Percentiles rank a stretch among this genome's conserved stretches.
Evolutionary conservation across 2,797 vertebrate genomes (phyloP).

Genomic region (Tenualosa ilisha): DNA sequence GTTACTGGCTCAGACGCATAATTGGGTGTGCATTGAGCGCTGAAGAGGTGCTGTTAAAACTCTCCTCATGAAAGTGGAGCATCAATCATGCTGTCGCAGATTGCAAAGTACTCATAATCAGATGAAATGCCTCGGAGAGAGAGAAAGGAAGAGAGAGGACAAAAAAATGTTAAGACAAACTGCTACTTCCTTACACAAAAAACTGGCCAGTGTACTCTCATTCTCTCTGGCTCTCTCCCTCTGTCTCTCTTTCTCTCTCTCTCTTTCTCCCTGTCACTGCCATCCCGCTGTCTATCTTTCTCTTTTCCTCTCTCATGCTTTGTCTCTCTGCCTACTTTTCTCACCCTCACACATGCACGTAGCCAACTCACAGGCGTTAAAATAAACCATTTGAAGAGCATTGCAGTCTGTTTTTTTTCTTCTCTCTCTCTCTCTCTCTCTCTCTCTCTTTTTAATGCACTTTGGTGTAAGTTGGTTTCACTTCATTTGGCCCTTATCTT

Average conservation of each 20-base stretch:
- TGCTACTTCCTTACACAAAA: conserved; percentile 60
- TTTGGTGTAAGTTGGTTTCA: conserved; percentile 66
- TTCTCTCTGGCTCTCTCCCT: conserved; percentile 1
- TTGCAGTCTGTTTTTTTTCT: conserved; percentile 40
- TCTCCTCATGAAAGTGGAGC: conserved; percentile 96
- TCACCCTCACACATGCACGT: neutral
- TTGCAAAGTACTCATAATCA: conserved; percentile 94
- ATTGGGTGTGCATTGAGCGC: conserved; percentile 97
- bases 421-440: conserved; percentile 15
- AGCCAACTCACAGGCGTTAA: conserved; percentile 25
- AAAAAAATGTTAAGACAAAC: conserved; percentile 80
- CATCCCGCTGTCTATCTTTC: conserved; percentile 27
- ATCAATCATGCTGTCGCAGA: conserved; percentile 97
- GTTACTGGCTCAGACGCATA: conserved; percentile 99
- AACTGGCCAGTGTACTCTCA: conserved; percentile 49
- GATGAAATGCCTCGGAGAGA: conserved; percentile 84
- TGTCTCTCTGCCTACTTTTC: neutral
- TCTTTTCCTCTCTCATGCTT: conserved; percentile 32
- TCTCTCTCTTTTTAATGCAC: conserved; percentile 37
- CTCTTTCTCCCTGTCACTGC: conserved; percentile 36
- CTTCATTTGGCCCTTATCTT: conserved; percentile 75
- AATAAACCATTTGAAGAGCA: conserved; percentile 43
- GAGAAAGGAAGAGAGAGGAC: conserved; percentile 66
- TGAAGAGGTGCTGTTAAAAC: conserved; percentile 99
- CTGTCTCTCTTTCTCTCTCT: conserved; percentile 28